Evolutionary conservation across 2,888 invertebrate genomes (phyloP).

Genomic region (Automeris io): DNA sequence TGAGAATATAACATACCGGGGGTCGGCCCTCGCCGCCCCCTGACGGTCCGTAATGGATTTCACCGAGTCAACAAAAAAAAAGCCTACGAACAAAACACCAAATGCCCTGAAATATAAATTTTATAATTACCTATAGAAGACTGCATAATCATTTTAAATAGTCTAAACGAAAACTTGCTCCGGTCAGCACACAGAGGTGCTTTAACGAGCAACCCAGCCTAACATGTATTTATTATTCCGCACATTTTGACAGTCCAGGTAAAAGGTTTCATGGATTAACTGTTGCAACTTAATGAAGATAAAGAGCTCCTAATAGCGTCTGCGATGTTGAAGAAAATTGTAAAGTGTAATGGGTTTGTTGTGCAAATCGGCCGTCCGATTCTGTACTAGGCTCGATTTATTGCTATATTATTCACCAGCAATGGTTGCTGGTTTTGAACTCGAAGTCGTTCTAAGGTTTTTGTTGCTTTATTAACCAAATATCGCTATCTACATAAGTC

Average conservation of each 20-base stretch:
- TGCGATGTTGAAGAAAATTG: constrained; percentile 49
- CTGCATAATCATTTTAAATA: too few species aligned
- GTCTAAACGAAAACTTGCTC: background rate
- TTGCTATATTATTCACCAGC: constrained; percentile 57
- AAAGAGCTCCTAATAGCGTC: constrained; percentile 51
- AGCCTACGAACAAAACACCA: too few species aligned
- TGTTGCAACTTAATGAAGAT: constrained; percentile 61
- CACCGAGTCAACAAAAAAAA: too few species aligned
- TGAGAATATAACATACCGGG: too few species aligned
- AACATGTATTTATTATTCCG: constrained; percentile 53
- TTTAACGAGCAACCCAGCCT: constrained; percentile 2
- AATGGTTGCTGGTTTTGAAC: constrained; percentile 23
- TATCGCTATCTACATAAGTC: too few species aligned
- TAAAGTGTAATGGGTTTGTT: constrained; percentile 34
- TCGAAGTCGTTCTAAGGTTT: too few species aligned
- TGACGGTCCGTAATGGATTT: too few species aligned
- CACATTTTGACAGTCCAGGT: constrained; percentile 49
- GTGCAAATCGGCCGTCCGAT: constrained; percentile 26
- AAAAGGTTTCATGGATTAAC: constrained; percentile 62
- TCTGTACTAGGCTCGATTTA: constrained; percentile 44
- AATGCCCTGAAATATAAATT: too few species aligned
- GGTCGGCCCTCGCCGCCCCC: too few species aligned
- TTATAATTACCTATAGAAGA: too few species aligned
- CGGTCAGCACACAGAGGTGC: background rate
- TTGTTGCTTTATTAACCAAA: too few species aligned